Evolutionary conservation across 2,113 vertebrate genomes (phyloP), one percentile per base, ranked within the genome.

Genomic region (Zosterops lateralis): DNA sequence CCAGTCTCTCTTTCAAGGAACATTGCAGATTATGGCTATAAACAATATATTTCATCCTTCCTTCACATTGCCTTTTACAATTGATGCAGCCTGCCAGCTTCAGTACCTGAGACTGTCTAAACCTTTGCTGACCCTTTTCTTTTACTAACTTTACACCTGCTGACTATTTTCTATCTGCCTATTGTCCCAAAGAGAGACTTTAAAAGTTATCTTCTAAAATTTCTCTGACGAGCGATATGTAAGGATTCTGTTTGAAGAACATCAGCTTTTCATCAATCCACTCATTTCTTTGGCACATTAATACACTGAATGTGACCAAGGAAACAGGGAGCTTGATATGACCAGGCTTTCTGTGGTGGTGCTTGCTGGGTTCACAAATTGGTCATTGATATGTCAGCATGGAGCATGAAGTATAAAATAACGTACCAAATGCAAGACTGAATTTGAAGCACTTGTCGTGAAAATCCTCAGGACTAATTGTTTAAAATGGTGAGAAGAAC

Each of bases 361-460:
- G 32, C n/a, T 90, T 36, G 8, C 26, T 73, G 44, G 15, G 34
- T 32, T 45, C 32, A 73, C 40, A 32, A 18, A 6, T 3, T 1
- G 1, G 16, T 82, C 17, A 22, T 6, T 7, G 20, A 6, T 44
- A 31, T 8, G 14, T n/a, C 47, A 4, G 9, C 13, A 12, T 0
- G 3, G 36, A 58, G 4, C 9, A 0, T 2, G 1, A 29, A 22
- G 26, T 28, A 21, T 40, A 48, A 60, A 90, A 45, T 7, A 48
- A 20, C 12, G 7, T 9, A 51, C 22, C 0, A 1, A 8, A 3
- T 7, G 9, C 14, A 38, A 77, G 38, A 28, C 12, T 42, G 9
- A 8, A 70, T 44, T 3, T n/a, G 51, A 34, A 29, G 10, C 38
- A 38, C 38, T 38, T 38, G 38, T 38, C 38, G 9, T 25, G 58